A percentile compares a stretch with the other conserved stretches of the same genome.
Conservation (phyloP, 2,113 vertebrate species). For the Mastomys natalensis region DNA sequence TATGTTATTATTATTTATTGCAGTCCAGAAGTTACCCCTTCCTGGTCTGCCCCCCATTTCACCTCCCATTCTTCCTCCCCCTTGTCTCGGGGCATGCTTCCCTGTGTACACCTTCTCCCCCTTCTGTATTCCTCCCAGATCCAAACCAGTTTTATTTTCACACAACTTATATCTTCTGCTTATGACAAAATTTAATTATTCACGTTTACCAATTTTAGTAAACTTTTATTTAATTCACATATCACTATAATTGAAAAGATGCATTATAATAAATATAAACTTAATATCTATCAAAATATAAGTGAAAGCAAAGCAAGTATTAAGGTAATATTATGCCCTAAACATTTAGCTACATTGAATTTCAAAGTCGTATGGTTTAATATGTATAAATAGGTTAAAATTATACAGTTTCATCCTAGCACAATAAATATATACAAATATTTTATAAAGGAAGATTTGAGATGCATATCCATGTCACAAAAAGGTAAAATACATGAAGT, state of each 20-base stretch:
- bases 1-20: too few relatives aligned
- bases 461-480: not conserved
- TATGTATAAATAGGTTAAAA: conserved; percentile 45
- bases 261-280: not conserved
- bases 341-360: conserved; percentile 54
- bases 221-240: not conserved
- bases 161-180: not conserved
- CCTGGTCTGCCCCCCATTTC: too few relatives aligned
- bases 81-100: too few relatives aligned
- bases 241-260: not conserved
- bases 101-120: accelerated
- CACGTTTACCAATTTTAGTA: not conserved
- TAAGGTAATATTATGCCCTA: conserved; percentile 53
- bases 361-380: conserved; percentile 25
- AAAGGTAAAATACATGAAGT: not conserved
- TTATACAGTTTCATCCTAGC: not conserved
- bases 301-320: not conserved
- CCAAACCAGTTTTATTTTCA: not conserved
- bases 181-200: not conserved
- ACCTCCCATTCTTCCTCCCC: too few relatives aligned
- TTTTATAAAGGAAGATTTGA: not conserved
- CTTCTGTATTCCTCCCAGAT: not conserved
- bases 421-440: conserved; percentile 52
- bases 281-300: not conserved
- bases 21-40: too few relatives aligned